Conservation (phyloP, 2,113 vertebrate species). For the Cinclus cinclus region DNA sequence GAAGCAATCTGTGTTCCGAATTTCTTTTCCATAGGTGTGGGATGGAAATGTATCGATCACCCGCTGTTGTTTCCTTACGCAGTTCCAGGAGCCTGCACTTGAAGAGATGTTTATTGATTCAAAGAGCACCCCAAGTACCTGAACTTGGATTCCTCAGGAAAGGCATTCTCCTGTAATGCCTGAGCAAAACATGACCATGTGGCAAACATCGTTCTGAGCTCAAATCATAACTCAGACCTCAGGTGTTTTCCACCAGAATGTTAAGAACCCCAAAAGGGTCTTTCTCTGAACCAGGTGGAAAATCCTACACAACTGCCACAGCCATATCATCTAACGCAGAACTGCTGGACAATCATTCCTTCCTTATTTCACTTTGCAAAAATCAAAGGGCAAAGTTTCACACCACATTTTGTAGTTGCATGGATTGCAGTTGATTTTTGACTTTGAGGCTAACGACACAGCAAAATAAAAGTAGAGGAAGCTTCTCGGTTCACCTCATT, state of each 20-base stretch:
- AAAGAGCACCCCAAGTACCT: background rate
- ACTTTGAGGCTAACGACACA: background rate
- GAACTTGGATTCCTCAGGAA: background rate
- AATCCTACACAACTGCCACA: background rate
- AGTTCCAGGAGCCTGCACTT: background rate
- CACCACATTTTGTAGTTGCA: background rate
- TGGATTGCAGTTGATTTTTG: background rate
- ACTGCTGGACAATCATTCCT: background rate
- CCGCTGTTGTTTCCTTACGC: background rate
- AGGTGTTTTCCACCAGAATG: background rate
- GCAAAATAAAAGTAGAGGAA: background rate
- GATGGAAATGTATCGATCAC: slow-evolving; percentile 1
- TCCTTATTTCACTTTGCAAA: background rate
- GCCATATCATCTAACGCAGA: background rate
- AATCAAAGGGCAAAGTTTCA: background rate
- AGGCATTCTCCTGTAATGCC: background rate
- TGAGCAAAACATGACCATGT: background rate
- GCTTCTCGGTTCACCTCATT: background rate
- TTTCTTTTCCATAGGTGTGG: slow-evolving; percentile 20
- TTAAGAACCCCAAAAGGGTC: background rate
- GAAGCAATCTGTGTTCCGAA: slow-evolving; percentile 15
- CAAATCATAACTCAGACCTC: background rate
- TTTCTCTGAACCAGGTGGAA: background rate
- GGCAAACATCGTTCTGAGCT: background rate
- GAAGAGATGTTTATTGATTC: background rate